Base-by-base conservation (phyloP, 1,140 invertebrate genomes). In the Drosophila auraria region DNA sequence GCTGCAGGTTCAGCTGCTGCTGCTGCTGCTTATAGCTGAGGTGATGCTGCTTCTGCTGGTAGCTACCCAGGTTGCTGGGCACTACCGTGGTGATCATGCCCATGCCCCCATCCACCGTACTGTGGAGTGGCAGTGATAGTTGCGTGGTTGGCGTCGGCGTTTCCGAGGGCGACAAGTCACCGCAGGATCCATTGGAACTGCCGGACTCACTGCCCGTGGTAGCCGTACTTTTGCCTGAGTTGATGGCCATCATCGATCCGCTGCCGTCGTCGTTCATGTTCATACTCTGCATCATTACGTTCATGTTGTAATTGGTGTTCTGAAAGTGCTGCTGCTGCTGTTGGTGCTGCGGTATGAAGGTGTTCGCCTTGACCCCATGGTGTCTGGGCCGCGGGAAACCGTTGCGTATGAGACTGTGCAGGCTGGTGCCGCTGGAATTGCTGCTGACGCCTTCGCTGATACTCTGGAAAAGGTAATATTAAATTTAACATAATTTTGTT, bases 171-270 rank as follows among this genome's bases (percentile, higher is more conserved):
- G 92, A 87, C 53, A 84, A 75, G 36, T 93, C 92, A 7, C 89
- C 91, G 23, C 79, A 86, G 14, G 92, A 93, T 17, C 91, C 92
- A 65, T 91, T 90, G 15, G 92, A 93, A 60, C 92, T 93, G 50
- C 92, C 92, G 8, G 92, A 84, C 54, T 93, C 92, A 64, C 92
- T 93, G 42, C 91, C 91, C 23, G 86, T 91, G 27, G 87, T 82
- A 3, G 86, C 68, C 1, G 80, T 59, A 69, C 84, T 93, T 57
- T 92, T 93, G 40, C 64, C 86, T 9, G 86, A 83, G 64, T 83
- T 87, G 9, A 89, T 87, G 27, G 42, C 69, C 20, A 86, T 61
- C 62, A 83, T 63, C 1, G 79, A 86, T 14, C 70, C 77, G 56
- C 65, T 78, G 25, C 70, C 86, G 50, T 90, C 86, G 12, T 90